Evolutionary conservation across 2,113 vertebrate species (phyloP).

Genomic region (Aldabrachelys gigantea): DNA sequence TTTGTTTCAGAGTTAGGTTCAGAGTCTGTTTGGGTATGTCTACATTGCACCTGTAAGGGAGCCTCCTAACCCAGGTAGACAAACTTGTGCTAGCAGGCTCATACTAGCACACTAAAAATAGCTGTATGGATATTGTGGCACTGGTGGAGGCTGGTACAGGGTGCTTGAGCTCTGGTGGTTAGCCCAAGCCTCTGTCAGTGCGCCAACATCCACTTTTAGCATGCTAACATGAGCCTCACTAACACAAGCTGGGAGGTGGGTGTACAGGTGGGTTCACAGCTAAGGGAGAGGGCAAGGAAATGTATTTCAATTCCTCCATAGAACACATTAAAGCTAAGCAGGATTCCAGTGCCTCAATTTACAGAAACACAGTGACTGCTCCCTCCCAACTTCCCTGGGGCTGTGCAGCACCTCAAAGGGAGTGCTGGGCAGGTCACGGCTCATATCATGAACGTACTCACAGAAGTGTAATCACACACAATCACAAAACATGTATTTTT

Average conservation of each 20-base stretch:
- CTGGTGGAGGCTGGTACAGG: no score
- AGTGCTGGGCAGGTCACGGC: background rate
- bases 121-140: background rate
- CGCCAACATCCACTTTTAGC: background rate
- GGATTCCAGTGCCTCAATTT: background rate
- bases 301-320: background rate
- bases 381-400: background rate
- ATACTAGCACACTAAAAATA: background rate
- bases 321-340: background rate
- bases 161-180: background rate
- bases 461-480: slow-evolving; percentile 55
- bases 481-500: slow-evolving; percentile 9
- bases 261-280: background rate
- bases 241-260: rapidly evolving
- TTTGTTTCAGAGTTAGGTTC: background rate
- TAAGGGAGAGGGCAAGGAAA: background rate
- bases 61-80: background rate
- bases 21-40: background rate
- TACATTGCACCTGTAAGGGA: background rate
- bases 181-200: background rate
- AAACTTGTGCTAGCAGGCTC: background rate
- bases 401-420: background rate
- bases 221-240: background rate
- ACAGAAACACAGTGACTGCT: background rate
- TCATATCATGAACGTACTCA: background rate